Base-by-base conservation (phyloP, 2,113 vertebrate species). In the Blennius ocellaris region DNA sequence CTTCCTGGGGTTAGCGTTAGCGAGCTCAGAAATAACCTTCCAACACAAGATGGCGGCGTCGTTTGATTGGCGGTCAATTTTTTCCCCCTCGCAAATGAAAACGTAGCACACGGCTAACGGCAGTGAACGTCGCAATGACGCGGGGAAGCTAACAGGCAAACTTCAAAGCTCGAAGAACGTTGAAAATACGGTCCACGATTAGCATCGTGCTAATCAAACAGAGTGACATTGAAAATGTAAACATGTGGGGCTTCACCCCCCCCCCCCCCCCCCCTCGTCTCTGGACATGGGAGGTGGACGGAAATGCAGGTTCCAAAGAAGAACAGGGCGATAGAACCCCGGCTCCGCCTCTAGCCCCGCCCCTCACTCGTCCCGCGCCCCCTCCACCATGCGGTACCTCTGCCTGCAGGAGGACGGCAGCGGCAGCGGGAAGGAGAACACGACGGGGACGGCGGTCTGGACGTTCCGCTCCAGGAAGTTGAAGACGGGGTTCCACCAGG, bases 401-500 rank as follows among this genome's bases (percentile, higher is more conserved):
- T 94, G 96, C 43, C 95, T 93, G 93, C 97, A 97, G 88, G 92
- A 91, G 0, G 95, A 91, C 6, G 96, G 96, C 90, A 95, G 94
- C 16, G 94, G 83, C 41, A 98, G 62, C 0, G 97, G 97, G 92
- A 94, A 97, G 5, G 94, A 94, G 83, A 97, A 99, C 63, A 92
- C 93, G 58, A 96, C 84, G 15, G 98, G 97, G 62, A 99, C 95
- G 5, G 92, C 80, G 3, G 93, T 92, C 83, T 94, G 94, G 11
- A 99, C 94, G 2, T 99, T 99, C 83, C 91, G 94, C 93, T 99
- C 98, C 11, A 98, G 94, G 84, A 99, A 98, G 83, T 93, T 93
- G 86, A 99, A 99, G 80, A 96, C 78, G 0, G 92, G 94, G 83
- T 93, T 97, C 98, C 98, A 99, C 98, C 98, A 99, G 0, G 94